Base-by-base conservation (phyloP, 1,140 invertebrate genomes). In the Drosophila leontia region DNA sequence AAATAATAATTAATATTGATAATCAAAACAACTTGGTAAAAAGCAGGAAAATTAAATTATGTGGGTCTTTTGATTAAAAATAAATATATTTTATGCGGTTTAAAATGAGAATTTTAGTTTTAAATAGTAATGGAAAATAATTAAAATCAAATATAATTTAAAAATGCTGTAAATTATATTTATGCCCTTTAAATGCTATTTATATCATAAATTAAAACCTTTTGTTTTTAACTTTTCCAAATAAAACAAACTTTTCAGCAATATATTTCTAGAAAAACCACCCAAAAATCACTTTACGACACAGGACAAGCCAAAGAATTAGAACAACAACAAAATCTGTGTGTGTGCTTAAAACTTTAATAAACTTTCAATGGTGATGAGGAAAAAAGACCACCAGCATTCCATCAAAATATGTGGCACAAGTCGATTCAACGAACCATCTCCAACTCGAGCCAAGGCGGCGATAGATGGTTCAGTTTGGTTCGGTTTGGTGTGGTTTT, bases 381-480 rank as follows among this genome's bases (percentile, higher is more conserved):
- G 29, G 39, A 12, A 53, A 44, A 44, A 37, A 48, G 59, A 47
- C 67, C 68, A 70, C 75, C 75, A 79, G 64, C 67, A 79, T 79
- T 79, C 77, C 75, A 78, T 79, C 77, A 79, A 79, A 79, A 79
- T 79, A 79, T 79, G 67, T 79, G 77, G 75, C 77, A 78, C 77
- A 79, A 79, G 56, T 35, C 44, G 68, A 78, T 59, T 55, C 75
- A 79, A 71, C 75, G 60, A 78, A 78, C 53, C 75, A 78, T 78
- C 75, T 47, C 23, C 65, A 50, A 78, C 59, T 76, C 26, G 26
- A 59, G 41, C 34, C 35, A 70, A 70, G 53, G 35, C 63, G 29
- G 59, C 48, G 50, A 63, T 74, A 50, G 72, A 56, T 55, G 69
- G 44, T 45, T 48, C 55, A 37, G 67, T 44, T 69, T 42, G 34